Base-by-base conservation (phyloP, 2,888 invertebrate genomes). In the Amphimallon solstitiale region DNA sequence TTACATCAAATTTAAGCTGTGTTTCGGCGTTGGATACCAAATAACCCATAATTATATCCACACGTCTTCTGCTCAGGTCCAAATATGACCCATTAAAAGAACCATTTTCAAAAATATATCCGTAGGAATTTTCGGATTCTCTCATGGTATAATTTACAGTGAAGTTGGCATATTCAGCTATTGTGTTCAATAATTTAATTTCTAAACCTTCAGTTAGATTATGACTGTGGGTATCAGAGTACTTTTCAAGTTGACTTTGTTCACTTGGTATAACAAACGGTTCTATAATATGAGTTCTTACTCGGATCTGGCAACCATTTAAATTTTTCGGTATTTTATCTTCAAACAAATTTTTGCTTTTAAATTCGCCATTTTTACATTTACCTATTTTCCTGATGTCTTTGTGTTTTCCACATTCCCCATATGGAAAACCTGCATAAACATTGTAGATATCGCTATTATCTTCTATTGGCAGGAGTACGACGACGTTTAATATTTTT, bases 11-110 rank as follows among this genome's bases (percentile, higher is more conserved):
- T 65, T 69, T 70, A 9, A 65, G 46, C 40, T 74, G 72, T 21
- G 76, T 71, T 14, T 74, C 68, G 2, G 68, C 68, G n/a, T 76
- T 75, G 10, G 77, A 75, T 1, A 76, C 76, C 48, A 80, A 76
- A 10, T 78, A 77, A 0, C 80, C 80, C 15, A 81, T 71, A 10
- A 74, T 77, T 9, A 80, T 66, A 67, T 81, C 80, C 4, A 74
- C 74, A 48, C 71, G 51, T 23, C 72, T 74, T n/a, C 74, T 69
- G 63, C 72, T 62, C n/a, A 81, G 54, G 10, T 66, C 59, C 14
- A 71, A 69, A 45, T 79, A 69, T n/a, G 78, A 68, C 2, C 79
- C 79, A 5, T 71, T 73, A 15, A 68, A 68, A 3, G 72, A 72
- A 34, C 77, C 75, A 51, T 79, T 76, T 7, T 62, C 14, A 15